phyloP scores from a whole-genome alignment of 2,888 invertebrate species.

The Metellina segmentata region DNA sequence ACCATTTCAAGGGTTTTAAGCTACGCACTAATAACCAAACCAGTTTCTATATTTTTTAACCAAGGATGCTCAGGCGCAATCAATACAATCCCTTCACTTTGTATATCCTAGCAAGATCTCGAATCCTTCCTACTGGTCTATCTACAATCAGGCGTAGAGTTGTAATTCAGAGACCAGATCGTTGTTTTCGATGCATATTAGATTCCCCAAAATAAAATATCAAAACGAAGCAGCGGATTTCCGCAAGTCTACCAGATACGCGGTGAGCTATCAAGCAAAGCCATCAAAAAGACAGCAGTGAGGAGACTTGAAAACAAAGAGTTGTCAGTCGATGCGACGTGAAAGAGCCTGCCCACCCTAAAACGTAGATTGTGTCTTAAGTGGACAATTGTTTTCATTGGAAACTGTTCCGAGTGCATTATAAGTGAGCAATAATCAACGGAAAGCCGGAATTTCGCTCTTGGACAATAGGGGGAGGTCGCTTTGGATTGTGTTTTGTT shows the following conservation, averaged over 20 bases:
- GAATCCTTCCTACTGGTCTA: too few relatives aligned
- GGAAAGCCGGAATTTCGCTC: conserved; percentile 45
- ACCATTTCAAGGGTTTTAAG: too few relatives aligned
- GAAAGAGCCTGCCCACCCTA: conserved; percentile 13
- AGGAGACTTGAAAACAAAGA: conserved; percentile 42
- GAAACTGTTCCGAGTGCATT: conserved; percentile 24
- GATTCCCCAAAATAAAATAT: background rate
- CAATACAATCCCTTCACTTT: too few relatives aligned
- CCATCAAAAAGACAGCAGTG: conserved; percentile 9
- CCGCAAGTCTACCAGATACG: background rate
- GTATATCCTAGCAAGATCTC: too few relatives aligned
- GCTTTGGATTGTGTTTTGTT: conserved; percentile 46
- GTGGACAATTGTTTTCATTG: conserved; percentile 55
- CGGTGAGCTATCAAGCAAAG: conserved; percentile 13
- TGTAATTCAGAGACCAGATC: too few relatives aligned
- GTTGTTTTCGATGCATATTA: background rate
- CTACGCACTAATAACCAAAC: too few relatives aligned
- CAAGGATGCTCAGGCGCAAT: too few relatives aligned
- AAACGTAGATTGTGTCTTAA: conserved; percentile 44
- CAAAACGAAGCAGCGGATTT: background rate
- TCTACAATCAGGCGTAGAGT: too few relatives aligned
- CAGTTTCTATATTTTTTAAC: too few relatives aligned
- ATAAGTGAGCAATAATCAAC: conserved; percentile 28
- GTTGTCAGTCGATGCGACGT: conserved; percentile 8
- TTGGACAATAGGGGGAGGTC: conserved; percentile 32